Base-by-base conservation (phyloP, 1,140 invertebrate genomes). In the Amphibalanus amphitrite region DNA sequence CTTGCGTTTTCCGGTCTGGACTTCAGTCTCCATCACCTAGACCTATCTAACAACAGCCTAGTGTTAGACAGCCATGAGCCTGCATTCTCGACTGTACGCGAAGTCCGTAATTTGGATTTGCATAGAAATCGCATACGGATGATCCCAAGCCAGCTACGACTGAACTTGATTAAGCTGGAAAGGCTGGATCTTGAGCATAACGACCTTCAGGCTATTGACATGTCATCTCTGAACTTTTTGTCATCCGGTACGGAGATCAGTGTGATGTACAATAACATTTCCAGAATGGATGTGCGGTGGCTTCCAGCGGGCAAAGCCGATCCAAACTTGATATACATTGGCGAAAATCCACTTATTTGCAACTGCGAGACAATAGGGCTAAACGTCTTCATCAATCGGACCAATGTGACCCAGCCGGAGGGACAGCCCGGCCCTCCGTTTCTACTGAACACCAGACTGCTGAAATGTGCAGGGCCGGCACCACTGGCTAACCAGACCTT, bases 321-420 rank as follows among this genome's bases (percentile, higher is more conserved):
- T 40, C 70, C 30, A 0, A 69, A 78, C 17, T 72, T 76, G 69
- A 71, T 79, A 25, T 73, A 72, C 0, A 33, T 76, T 29, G 77
- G 71, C 72, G 77, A 84, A 59, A 90, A 90, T 80, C 88, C 88
- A 0, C 75, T 90, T 29, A 69, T 76, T 8, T 91, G 89, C 74
- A 84, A 89, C 74, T 91, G 89, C 74, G 15, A 75, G 0, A 23
- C 47, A 1, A 20, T 59, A 8, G 23, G 13, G 10, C 33, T 85
- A 0, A 82, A 85, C 67, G 73, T 80, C n/a, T 83, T 89, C 47
- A 75, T 84, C 15, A 78, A 85, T 73, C 70, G 83, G 1, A 79
- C 82, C 68, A 74, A 30, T 76, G 75, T 29, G 76, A 74, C n/a
- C n/a, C 71, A 4, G 73, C 84, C 0, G 74, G 74, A 0, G 59